Evolutionary conservation across 2,888 invertebrate genomes (phyloP).

Genomic region (Frankliniella intonsa): DNA sequence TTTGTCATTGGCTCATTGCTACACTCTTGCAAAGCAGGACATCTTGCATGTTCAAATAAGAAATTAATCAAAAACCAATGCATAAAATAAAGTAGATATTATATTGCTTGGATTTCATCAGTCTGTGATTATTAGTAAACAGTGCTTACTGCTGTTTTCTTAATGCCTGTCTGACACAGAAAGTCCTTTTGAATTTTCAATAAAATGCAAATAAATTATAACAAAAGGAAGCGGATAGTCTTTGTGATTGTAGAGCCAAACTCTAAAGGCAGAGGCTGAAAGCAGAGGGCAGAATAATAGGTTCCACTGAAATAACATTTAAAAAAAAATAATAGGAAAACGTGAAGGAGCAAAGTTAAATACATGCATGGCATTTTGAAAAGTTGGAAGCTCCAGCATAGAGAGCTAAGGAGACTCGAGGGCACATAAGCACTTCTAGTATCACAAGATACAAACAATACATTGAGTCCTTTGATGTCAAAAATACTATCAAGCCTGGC

Average conservation of each 20-base stretch:
- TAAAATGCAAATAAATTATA: neutral
- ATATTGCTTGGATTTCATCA: conserved; percentile 16
- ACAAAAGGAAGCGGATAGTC: neutral
- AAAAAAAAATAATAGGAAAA: neutral
- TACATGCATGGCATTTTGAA: conserved; percentile 2
- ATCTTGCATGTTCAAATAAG: neutral
- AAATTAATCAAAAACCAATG: neutral
- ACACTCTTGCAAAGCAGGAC: conserved; percentile 8
- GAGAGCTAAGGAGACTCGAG: neutral
- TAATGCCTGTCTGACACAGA: neutral
- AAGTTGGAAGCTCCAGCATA: conserved; percentile 10
- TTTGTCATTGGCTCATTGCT: neutral
- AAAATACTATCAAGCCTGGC: neutral
- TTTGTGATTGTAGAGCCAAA: neutral
- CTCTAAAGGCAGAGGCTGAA: neutral
- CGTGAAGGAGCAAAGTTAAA: neutral
- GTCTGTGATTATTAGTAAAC: conserved; percentile 13
- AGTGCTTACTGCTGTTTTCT: neutral
- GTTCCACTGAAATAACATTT: neutral
- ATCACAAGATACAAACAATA: conserved; percentile 10
- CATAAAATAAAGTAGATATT: neutral
- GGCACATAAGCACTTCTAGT: conserved; percentile 2
- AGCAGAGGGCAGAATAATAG: neutral
- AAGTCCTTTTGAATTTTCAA: neutral
- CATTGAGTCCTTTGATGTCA: neutral